These are phyloP conservation scores for Tinamus major DNA, from an alignment of 2,797 vertebrate genomes.

Conservation along the genomic window DNA sequence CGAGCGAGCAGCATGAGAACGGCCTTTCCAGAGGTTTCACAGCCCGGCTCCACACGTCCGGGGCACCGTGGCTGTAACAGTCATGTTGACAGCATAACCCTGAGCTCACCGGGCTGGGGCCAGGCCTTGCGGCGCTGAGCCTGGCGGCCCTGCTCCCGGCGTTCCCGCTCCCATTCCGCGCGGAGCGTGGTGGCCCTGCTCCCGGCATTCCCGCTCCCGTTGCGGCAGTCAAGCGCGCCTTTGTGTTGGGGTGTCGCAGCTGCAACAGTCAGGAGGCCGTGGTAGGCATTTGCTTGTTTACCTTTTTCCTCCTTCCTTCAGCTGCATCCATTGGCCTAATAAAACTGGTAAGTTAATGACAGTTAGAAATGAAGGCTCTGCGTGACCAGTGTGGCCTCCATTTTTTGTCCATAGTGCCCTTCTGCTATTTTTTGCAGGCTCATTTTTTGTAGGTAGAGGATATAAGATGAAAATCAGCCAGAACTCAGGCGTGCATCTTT, in stretches of 20 bases:
- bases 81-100: too few relatives aligned
- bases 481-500: not conserved
- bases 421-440: not conserved
- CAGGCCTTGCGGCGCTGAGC: too few relatives aligned
- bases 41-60: too few relatives aligned
- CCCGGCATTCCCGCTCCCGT: fast-evolving
- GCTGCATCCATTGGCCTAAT: not conserved
- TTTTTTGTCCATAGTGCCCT: not conserved
- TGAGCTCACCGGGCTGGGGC: too few relatives aligned
- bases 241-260: not conserved
- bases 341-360: not conserved
- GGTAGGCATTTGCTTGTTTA: not conserved
- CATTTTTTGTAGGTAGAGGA: not conserved
- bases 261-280: not conserved
- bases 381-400: not conserved
- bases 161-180: too few relatives aligned
- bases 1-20: conserved; percentile 51
- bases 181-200: too few relatives aligned
- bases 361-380: not conserved
- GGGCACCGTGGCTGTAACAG: too few relatives aligned
- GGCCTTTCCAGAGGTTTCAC: not conserved
- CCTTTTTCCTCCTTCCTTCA: not conserved
- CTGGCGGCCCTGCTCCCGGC: too few relatives aligned
- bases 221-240: not conserved
- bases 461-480: not conserved